Base-by-base conservation (phyloP, 2,888 invertebrate species). In the Aleiodes alternator region DNA sequence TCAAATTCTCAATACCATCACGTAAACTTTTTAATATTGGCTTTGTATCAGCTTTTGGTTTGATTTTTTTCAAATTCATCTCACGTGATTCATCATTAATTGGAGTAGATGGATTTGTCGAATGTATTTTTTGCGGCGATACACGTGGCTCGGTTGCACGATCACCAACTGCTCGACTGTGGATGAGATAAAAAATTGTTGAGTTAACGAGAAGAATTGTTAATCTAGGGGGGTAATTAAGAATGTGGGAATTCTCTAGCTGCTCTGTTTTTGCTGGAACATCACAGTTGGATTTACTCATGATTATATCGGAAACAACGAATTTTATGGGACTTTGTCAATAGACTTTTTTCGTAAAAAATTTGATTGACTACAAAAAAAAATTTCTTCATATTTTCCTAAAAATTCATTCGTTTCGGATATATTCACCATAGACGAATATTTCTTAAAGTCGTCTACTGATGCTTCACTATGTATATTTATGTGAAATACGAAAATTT, bases 71-170 rank as follows among this genome's bases (percentile, higher is more conserved):
- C 76, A 89, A 80, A 76, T 87, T 85, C 84, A 89, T 86, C 76
- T 87, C 88, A 72, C 87, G 89, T 38, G 87, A 77, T 48, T 84
- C 84, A 23, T 86, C 86, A 29, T 84, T 83, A 53, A 76, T 68
- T 68, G 68, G 68, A 31, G 68, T n/a, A 51, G 29, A 50, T 51
- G 51, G 51, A 3, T 78, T 81, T 14, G 78, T 80, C 8, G 85
- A 80, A 50, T 84, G 84, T 12, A 86, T 80, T 73, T 88, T 88
- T 51, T 87, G 79, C 5, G 89, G 89, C 14, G 89, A 87, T 34
- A 89, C 89, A 64, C 89, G 82, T 1, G 89, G 89, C 77, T 89
- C 89, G 34, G 89, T 88, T 56, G 89, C 89, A 56, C 88, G 86
- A 78, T 89, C 87, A 4, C 88, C 89, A 23, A 89, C 86, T 14